Evolutionary conservation across 2,888 invertebrate species (phyloP).

Genomic region (Sylvicola fuscatus): DNA sequence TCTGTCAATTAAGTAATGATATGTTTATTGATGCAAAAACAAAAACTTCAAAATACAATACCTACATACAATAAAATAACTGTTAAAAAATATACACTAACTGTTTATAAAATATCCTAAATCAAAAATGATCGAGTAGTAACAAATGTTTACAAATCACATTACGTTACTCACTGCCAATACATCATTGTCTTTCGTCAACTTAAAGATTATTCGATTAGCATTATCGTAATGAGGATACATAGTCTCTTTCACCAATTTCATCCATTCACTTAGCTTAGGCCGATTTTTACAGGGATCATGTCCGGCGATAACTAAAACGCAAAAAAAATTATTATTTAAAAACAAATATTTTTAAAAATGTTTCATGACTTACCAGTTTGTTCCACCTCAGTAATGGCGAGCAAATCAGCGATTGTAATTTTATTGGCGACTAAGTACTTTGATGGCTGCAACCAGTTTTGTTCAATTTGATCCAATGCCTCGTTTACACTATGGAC

Average conservation of each 20-base stretch:
- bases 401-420: constrained; percentile 52
- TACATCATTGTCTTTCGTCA: constrained; percentile 15
- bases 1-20: no score
- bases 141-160: no score
- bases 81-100: no score
- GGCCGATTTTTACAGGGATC: constrained; percentile 36
- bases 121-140: no score
- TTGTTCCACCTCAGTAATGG: constrained; percentile 58
- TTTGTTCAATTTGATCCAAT: constrained; percentile 33
- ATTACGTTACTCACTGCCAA: constrained; percentile 12
- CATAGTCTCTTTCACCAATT: constrained; percentile 35
- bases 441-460: constrained; percentile 26
- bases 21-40: no score
- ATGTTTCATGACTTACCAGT: constrained; percentile 31
- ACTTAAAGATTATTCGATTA: constrained; percentile 9
- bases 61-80: no score
- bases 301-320: constrained; percentile 41
- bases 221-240: constrained; percentile 45
- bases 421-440: constrained; percentile 39
- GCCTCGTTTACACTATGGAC: constrained; percentile 30
- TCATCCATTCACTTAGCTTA: constrained; percentile 39
- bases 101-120: no score
- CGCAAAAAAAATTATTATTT: constrained; percentile 3
- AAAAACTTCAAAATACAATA: no score
- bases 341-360: not conserved